phyloP scores from a whole-genome alignment of 2,888 invertebrate genomes.

The Erynnis tages region DNA sequence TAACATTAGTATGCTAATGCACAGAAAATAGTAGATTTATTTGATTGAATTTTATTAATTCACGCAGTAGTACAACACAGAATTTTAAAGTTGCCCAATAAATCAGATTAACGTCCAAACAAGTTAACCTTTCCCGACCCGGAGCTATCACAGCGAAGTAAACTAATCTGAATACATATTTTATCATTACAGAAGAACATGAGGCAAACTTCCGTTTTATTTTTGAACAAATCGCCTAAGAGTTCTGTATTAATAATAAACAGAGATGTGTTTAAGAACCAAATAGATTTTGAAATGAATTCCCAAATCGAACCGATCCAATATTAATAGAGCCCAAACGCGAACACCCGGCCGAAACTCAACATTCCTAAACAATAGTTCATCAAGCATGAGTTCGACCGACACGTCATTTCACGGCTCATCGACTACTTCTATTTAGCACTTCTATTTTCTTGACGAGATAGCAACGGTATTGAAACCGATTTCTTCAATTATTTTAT shows the following conservation, averaged over 20 bases:
- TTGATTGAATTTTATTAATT: constrained; percentile 18
- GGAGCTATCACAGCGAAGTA: constrained; percentile 2
- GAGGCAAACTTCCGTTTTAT: constrained; percentile 12
- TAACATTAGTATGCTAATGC: constrained; percentile 21
- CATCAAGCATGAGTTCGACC: constrained; percentile 50
- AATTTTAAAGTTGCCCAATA: constrained; percentile 21
- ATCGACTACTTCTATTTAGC: constrained; percentile 63
- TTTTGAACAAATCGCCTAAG: constrained; percentile 7
- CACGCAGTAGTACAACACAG: constrained; percentile 4
- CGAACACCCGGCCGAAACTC: constrained; percentile 38
- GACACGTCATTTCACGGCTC: constrained; percentile 63
- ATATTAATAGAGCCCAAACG: constrained; percentile 34
- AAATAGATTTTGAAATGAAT: constrained; percentile 29
- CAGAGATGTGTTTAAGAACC: not conserved
- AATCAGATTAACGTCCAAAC: constrained; percentile 24
- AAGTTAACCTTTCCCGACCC: constrained; percentile 20
- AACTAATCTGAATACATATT: constrained; percentile 21
- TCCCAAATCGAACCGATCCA: constrained; percentile 43
- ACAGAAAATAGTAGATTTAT: constrained; percentile 11
- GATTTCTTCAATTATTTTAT: constrained; percentile 47
- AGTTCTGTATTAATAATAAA: not conserved
- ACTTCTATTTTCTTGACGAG: constrained; percentile 61
- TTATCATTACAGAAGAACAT: constrained; percentile 10
- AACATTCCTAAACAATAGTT: constrained; percentile 63
- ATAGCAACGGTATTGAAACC: constrained; percentile 35